phyloP scores from a whole-genome alignment of 2,888 invertebrate species.

The Phortica magna region DNA sequence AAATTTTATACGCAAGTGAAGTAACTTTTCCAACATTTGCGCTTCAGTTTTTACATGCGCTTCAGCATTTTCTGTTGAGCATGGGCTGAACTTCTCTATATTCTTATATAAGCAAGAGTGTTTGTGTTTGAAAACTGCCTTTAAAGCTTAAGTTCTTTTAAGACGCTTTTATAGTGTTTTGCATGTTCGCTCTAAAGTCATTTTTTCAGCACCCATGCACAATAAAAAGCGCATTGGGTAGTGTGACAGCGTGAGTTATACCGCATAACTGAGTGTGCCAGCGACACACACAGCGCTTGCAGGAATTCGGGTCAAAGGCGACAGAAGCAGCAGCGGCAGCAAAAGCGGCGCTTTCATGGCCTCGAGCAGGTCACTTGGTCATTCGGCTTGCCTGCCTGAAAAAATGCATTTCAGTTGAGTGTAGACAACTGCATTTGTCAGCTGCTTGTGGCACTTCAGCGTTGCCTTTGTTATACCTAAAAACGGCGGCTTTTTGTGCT shows the following conservation, averaged over 20 bases:
- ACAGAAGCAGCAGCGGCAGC: background rate
- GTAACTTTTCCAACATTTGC: too few species aligned
- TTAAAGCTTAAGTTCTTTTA: too few species aligned
- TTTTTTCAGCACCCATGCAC: too few species aligned
- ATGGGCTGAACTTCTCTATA: too few species aligned
- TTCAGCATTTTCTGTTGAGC: too few species aligned
- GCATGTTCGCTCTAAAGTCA: too few species aligned
- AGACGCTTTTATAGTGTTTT: too few species aligned
- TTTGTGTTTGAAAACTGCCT: too few species aligned
- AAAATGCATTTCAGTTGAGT: background rate
- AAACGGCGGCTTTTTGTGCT: background rate
- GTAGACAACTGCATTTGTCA: background rate
- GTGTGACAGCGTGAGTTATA: too few species aligned
- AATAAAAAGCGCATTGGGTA: too few species aligned
- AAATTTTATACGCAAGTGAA: background rate
- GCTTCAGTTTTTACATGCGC: too few species aligned
- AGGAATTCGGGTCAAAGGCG: background rate
- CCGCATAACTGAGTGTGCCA: background rate
- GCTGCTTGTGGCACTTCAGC: background rate
- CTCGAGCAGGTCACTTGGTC: background rate
- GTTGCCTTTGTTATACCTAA: background rate
- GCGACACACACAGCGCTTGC: background rate
- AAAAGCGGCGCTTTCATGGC: background rate
- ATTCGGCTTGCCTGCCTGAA: background rate
- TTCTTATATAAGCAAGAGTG: too few species aligned